Percentiles rank a stretch among this genome's conserved stretches.
phyloP scores from a whole-genome alignment of 1,140 invertebrate genomes.

The Drosophila mauritiana region DNA sequence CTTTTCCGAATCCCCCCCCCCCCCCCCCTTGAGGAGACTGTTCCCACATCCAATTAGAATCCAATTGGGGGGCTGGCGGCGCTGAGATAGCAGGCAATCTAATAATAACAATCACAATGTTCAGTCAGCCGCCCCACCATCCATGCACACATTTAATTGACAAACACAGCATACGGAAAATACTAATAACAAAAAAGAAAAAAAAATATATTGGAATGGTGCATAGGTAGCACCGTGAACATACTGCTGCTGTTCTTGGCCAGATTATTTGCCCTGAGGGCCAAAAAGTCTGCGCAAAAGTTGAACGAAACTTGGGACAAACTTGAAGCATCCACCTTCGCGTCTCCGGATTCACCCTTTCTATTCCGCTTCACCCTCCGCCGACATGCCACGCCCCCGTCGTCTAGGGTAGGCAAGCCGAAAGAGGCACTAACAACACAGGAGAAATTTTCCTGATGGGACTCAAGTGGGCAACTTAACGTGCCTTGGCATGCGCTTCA shows the following conservation, averaged over 20 bases:
- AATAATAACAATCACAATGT: slow-evolving; percentile 31
- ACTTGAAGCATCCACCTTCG: slow-evolving; percentile 15
- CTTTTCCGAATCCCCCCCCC: neutral
- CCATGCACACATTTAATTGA: slow-evolving; percentile 25
- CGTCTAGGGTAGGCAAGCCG: neutral
- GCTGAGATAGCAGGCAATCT: slow-evolving; percentile 19
- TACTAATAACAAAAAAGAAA: neutral
- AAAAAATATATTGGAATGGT: slow-evolving; percentile 2
- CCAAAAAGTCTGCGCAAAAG: slow-evolving; percentile 41
- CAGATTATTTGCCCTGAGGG: slow-evolving; percentile 32
- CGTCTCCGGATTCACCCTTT: slow-evolving; percentile 1
- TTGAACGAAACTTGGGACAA: slow-evolving; percentile 45
- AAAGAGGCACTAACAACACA: slow-evolving; percentile 1
- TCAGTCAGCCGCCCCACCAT: slow-evolving; percentile 5
- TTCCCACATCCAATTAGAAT: slow-evolving; percentile 39
- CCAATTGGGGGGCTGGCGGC: slow-evolving; percentile 12
- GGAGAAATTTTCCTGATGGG: slow-evolving; percentile 15
- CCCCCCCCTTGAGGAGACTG: neutral
- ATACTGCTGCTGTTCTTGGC: slow-evolving; percentile 15
- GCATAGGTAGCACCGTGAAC: slow-evolving; percentile 5
- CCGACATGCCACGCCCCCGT: neutral
- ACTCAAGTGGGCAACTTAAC: slow-evolving; percentile 45
- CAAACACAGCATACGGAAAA: slow-evolving; percentile 8
- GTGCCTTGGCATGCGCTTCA: slow-evolving; percentile 43
- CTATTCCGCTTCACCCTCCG: neutral